Base-by-base conservation (phyloP, 2,113 vertebrate species). In the Hirundichthys speculiger region DNA sequence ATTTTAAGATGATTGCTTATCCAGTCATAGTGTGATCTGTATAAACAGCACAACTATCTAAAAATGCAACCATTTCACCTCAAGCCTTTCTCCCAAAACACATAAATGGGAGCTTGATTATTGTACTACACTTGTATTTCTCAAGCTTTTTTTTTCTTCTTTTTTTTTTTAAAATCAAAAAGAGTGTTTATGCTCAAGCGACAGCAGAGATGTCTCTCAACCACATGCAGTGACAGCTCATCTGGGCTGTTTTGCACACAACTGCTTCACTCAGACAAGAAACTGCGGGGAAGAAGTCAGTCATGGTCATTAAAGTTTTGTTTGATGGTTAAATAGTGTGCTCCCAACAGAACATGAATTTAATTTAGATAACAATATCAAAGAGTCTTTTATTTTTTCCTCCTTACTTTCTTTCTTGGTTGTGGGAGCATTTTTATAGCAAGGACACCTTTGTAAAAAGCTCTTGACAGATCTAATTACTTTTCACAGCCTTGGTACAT, bases 161-260 rank as follows among this genome's bases (percentile, higher is more conserved):
- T 34, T 34, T 5, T 34, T 4, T 34, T 34, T 34, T 34, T 4
- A 9, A 9, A 9, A 34, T 4, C 7, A 7, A 34, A 34, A 7
- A 34, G 11, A 34, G 9, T 7, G 30, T 34, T 34, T 27, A 27
- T 6, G 6, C 6, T 27, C 25, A 59, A 51, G 40, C 56, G 51
- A 53, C 64, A 59, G 13, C n/a, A 38, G 52, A 59, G 55, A 73
- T 55, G 45, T 51, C 64, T 73, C 62, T 25, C 48, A 58, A 42
- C 19, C n/a, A 40, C 41, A 34, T 34, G 30, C 7, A 56, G 42
- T 59, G 42, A 69, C 69, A 71, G 30, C 24, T 56, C 2, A 3
- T 69, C 56, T 67, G 42, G 54, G 52, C 38, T 55, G 51, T 59
- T 66, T 57, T 65, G 55, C 53, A 47, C 48, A 42, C 10, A 25